phyloP scores from a whole-genome alignment of 2,797 vertebrate genomes.

The Muscicapa striata region DNA sequence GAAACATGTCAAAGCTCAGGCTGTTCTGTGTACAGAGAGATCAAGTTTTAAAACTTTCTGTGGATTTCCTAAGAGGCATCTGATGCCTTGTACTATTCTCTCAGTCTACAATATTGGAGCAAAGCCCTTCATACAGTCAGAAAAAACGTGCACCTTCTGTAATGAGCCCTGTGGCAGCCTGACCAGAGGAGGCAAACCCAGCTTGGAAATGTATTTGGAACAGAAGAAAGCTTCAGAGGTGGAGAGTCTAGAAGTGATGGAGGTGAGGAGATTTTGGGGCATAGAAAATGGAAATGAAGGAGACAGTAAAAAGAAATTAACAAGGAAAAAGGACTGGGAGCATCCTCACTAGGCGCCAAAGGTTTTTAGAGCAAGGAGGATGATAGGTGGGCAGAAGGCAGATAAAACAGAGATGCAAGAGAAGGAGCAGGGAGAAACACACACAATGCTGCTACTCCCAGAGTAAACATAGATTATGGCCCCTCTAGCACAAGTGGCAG shows the following conservation, averaged over 20 bases:
- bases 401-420: neutral
- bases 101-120: neutral
- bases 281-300: neutral
- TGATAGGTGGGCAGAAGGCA: neutral
- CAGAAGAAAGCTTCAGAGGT: neutral
- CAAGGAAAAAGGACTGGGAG: neutral
- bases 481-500: neutral
- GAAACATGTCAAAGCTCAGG: neutral
- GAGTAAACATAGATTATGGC: neutral
- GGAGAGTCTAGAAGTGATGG: neutral
- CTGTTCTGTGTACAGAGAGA: neutral
- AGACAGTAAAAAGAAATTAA: neutral
- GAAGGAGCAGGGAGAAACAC: neutral
- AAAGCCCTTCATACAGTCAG: neutral
- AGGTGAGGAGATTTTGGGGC: neutral
- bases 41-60: neutral
- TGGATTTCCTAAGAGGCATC: neutral
- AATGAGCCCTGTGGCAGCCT: neutral
- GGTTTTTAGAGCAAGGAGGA: neutral
- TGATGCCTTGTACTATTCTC: neutral
- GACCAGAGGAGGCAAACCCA: accelerated
- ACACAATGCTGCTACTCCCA: neutral
- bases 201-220: accelerated
- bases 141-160: neutral
- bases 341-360: neutral